Percentiles rank a stretch among this genome's conserved stretches.
Conservation (phyloP, 2,797 vertebrate genomes). For the Pristis pectinata region DNA sequence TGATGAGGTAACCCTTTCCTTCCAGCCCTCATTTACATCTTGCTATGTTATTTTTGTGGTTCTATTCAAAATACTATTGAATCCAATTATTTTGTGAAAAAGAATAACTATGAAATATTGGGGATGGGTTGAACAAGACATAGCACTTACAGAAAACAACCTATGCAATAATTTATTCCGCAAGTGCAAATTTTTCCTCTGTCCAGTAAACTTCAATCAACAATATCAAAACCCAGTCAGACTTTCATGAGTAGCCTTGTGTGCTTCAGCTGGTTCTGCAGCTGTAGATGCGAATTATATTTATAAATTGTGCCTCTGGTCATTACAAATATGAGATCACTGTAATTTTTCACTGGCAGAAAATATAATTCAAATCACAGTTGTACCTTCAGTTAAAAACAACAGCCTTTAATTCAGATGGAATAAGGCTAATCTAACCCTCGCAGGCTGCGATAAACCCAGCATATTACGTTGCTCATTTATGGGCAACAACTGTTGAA, state of each 20-base stretch:
- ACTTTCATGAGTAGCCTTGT: too few relatives aligned
- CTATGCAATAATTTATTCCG: not conserved
- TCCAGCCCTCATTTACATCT: not conserved
- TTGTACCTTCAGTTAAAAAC: not conserved
- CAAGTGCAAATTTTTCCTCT: not conserved
- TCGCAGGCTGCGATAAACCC: constrained; percentile 24
- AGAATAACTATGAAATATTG: not conserved
- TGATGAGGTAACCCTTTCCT: not conserved
- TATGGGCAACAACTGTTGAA: constrained; percentile 60
- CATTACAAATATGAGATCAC: constrained; percentile 4
- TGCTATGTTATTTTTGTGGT: not conserved
- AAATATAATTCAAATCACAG: constrained; percentile 25
- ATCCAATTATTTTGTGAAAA: not conserved
- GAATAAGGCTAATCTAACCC: too few relatives aligned
- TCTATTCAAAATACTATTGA: not conserved
- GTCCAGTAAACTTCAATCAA: not conserved
- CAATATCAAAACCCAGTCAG: not conserved
- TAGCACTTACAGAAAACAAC: not conserved
- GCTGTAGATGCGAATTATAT: not conserved
- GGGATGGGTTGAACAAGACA: not conserved
- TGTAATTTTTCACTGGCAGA: not conserved
- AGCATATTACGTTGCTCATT: constrained; percentile 54
- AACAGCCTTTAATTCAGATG: not conserved
- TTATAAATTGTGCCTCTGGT: not conserved
- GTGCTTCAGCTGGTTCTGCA: not conserved